Evolutionary conservation across 1,140 invertebrate species (phyloP), one percentile per base, ranked within the genome.

Genomic region (Hydropsyche tenuis): DNA sequence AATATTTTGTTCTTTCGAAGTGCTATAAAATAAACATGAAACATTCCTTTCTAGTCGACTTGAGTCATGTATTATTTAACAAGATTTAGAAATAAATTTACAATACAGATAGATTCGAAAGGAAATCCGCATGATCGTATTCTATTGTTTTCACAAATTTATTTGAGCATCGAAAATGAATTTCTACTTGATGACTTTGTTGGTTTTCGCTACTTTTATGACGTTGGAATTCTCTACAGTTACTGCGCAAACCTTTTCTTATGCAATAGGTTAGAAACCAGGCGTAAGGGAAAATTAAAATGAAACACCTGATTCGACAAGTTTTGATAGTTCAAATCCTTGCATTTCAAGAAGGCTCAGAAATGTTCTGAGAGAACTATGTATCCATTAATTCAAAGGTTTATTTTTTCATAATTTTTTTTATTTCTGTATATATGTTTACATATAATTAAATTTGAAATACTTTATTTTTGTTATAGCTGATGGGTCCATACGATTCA

Each of bases 181-280:
- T 69, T 64, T 71, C 46, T 72, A 73, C 42, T 5, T 77, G n/a
- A 62, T 69, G 18, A 20, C 30, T 11, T 66, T 68, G 14, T 25
- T 77, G 20, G 30, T 74, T 12, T 22, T 77, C 46, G 68, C 53
- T 1, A 65, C 60, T 14, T 14, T 75, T 27, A 72, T 69, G 71
- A 56, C 69, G 23, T 69, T 84, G 30, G 78, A 81, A 7, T 69
- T 85, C 23, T 76, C 81, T 0, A 78, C 81, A 0, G 83, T 84
- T 0, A 78, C 82, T 0, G 85, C 85, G 3, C 91, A 92, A 81
- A 92, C 89, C 0, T 92, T 91, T 81, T 90, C 91, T 77, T 92
- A 92, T 79, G 91, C 89, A 42, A 82, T 88, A 0, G 91, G 90
- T n/a, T 92, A 91, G 91, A 91, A 89, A 37, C 91, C 90, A 78